Base-by-base conservation (phyloP, 2,797 vertebrate genomes). In the Heteromormyrus szaboi region DNA sequence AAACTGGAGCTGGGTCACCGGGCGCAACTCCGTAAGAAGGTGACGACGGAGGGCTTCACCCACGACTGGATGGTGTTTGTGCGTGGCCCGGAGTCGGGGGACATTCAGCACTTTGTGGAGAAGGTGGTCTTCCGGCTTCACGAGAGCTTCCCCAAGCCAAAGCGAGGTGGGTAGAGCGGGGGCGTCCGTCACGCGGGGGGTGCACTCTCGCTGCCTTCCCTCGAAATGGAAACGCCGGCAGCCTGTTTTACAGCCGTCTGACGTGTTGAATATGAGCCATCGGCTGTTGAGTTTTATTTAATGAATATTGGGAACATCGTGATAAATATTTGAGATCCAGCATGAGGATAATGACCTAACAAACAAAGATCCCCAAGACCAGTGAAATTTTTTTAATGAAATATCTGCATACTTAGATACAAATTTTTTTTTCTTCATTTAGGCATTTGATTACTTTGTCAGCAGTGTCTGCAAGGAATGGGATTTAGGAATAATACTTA, bases 41-140 rank as follows among this genome's bases (percentile, higher is more conserved):
- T 97, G 56, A 99, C 98, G 12, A 97, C 98, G 0, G 98, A 99
- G 87, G 98, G 98, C 22, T 99, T 99, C 93, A 99, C 98, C 87
- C 98, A 99, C 0, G 98, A 99, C 96, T 99, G 98, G 98, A 99
- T 99, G 98, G 98, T 99, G 92, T 99, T 99, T 51, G 98, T 99
- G 81, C 97, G 98, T 0, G 98, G 98, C 79, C 98, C 98, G 0
- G 98, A 99, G 94, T 97, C 97, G 46, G 98, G 97, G 2, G 97
- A 99, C 93, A 99, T 99, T 93, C 98, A 99, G 96, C 98, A 99
- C 94, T 99, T 99, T 91, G 98, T 99, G 94, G 98, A 99, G 90
- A 98, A 95, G 93, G 98, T 99, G 51, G 97, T 99, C 94, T 99
- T 99, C 94, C 95, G 97, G 88, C 96, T 99, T 88, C 98, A 99